These are phyloP conservation scores for Oreohelix idahoensis DNA, from an alignment of 1,140 invertebrate genomes.

Conservation along the genomic window DNA sequence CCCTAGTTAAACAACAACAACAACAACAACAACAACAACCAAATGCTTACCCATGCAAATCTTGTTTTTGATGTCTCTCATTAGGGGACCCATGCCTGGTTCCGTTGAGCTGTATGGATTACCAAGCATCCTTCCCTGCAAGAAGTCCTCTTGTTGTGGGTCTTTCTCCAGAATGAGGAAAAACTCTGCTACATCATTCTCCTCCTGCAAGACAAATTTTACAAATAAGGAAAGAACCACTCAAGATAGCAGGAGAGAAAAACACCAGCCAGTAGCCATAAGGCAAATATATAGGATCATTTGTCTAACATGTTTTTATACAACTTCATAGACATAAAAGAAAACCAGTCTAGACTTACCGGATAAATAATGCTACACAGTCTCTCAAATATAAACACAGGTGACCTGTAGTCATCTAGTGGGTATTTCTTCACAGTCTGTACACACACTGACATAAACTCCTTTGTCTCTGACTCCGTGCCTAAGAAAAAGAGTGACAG, in stretches of 20 bases:
- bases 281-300: too few species aligned
- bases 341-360: constrained; percentile 56
- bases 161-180: constrained; percentile 97
- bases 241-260: too few species aligned
- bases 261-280: too few species aligned
- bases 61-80: constrained; percentile 99
- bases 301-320: too few species aligned
- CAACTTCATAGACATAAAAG: neutral
- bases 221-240: too few species aligned
- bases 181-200: constrained; percentile 97
- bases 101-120: constrained; percentile 97
- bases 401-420: constrained; percentile 92
- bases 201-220: constrained; percentile 77
- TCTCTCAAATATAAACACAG: constrained; percentile 95
- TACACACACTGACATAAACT: constrained; percentile 97
- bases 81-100: constrained; percentile 93
- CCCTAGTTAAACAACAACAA: too few species aligned
- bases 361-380: constrained; percentile 98
- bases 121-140: constrained; percentile 95
- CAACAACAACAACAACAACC: too few species aligned
- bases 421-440: constrained; percentile 95
- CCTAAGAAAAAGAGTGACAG: constrained; percentile 76
- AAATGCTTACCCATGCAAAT: constrained; percentile 70
- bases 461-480: constrained; percentile 94
- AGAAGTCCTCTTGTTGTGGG: constrained; percentile 97